phyloP scores from a whole-genome alignment of 2,888 invertebrate species.

The Barypeithes pellucidus region DNA sequence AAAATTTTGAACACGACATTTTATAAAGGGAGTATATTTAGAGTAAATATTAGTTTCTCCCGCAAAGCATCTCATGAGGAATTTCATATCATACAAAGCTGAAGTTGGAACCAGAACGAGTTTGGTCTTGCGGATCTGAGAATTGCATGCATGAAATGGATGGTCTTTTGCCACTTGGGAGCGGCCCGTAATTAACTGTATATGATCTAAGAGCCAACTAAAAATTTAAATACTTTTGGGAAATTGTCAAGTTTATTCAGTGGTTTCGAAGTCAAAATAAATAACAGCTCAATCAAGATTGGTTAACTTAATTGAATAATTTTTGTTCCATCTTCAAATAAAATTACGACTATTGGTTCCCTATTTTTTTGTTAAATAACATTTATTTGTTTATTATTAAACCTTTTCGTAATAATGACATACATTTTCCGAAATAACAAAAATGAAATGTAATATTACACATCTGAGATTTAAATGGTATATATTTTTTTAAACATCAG shows the following conservation, averaged over 20 bases:
- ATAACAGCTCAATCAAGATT: background rate
- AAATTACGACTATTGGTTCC: background rate
- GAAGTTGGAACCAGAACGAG: slow-evolving; percentile 45
- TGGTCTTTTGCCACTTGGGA: slow-evolving; percentile 33
- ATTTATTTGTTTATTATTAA: too few species aligned
- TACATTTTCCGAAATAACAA: too few species aligned
- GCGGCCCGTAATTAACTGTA: slow-evolving; percentile 34
- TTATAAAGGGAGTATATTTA: slow-evolving; percentile 39
- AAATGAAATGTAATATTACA: too few species aligned
- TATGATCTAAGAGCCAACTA: slow-evolving; percentile 29
- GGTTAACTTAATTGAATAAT: slow-evolving; percentile 5
- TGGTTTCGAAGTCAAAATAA: slow-evolving; percentile 7
- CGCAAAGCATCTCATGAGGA: slow-evolving; percentile 48
- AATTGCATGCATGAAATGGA: slow-evolving; percentile 47
- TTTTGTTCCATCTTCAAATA: background rate
- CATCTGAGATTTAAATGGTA: too few species aligned
- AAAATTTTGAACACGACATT: slow-evolving; percentile 26
- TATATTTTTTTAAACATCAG: too few species aligned
- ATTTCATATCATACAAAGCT: slow-evolving; percentile 44
- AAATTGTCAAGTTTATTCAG: slow-evolving; percentile 2
- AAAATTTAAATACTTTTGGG: slow-evolving; percentile 36
- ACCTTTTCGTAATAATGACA: too few species aligned
- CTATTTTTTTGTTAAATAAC: too few species aligned
- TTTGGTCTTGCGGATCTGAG: slow-evolving; percentile 45
- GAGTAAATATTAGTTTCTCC: slow-evolving; percentile 45